Evolutionary conservation across 2,888 invertebrate genomes (phyloP).

Genomic region (Ochlodes sylvanus): DNA sequence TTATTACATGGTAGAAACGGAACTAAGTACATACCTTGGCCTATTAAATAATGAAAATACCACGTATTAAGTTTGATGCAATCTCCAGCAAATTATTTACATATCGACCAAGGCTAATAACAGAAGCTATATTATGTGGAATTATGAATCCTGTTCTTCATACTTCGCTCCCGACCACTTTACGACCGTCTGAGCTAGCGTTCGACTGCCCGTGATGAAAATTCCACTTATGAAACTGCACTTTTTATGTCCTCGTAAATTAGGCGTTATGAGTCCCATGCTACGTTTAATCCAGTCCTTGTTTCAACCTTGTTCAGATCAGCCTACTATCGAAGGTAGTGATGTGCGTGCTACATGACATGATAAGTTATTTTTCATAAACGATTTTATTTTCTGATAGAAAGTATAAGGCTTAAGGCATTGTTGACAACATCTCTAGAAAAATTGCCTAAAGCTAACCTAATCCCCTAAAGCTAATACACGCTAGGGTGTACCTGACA

Average conservation of each 20-base stretch:
- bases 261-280: constrained; percentile 71
- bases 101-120: not conserved
- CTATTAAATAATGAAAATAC: too few relatives aligned
- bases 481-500: too few relatives aligned
- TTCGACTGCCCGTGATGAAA: constrained; percentile 60
- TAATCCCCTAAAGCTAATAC: too few relatives aligned
- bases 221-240: constrained; percentile 70
- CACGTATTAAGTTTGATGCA: too few relatives aligned
- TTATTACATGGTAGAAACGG: too few relatives aligned
- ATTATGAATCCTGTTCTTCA: not conserved
- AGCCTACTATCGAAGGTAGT: not conserved
- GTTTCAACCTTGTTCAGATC: constrained; percentile 36
- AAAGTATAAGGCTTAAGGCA: too few relatives aligned
- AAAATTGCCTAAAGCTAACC: too few relatives aligned
- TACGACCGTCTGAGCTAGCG: constrained; percentile 54
- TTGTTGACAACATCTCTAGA: too few relatives aligned
- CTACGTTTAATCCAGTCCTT: constrained; percentile 61
- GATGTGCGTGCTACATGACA: not conserved
- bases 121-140: not conserved
- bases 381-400: too few relatives aligned
- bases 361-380: too few relatives aligned
- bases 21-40: too few relatives aligned
- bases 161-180: constrained; percentile 46
- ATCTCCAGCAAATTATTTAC: not conserved
- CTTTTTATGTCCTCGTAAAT: constrained; percentile 73